Conservation (phyloP, 2,888 invertebrate genomes). For the Folsomia manolachei region DNA sequence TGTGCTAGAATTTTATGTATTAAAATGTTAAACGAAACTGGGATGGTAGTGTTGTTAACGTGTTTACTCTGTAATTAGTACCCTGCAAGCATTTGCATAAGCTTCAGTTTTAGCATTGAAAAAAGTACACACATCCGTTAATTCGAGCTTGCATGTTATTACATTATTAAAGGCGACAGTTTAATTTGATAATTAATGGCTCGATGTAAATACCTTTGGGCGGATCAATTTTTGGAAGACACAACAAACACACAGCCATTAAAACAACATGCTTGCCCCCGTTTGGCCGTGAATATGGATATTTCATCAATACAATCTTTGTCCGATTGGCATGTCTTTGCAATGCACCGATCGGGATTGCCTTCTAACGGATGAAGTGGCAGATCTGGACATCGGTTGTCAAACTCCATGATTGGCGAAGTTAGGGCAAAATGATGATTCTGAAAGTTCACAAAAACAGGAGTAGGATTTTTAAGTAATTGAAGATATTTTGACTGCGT, state of each 20-base stretch:
- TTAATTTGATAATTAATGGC: too few species aligned
- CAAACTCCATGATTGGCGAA: neutral
- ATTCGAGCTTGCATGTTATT: too few species aligned
- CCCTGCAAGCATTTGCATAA: too few species aligned
- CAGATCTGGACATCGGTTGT: conserved; percentile 8
- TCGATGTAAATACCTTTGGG: conserved; percentile 39
- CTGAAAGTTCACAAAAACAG: neutral
- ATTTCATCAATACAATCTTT: neutral
- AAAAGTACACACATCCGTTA: neutral
- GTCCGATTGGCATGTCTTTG: neutral
- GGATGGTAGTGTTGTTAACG: too few species aligned
- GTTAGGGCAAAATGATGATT: neutral
- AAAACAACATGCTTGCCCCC: conserved; percentile 44
- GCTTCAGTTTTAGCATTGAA: too few species aligned
- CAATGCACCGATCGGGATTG: conserved; percentile 4
- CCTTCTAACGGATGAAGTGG: neutral
- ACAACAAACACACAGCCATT: conserved; percentile 49
- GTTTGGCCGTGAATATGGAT: neutral
- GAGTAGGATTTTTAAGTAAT: too few species aligned
- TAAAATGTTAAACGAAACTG: too few species aligned
- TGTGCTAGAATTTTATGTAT: too few species aligned
- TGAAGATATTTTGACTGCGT: too few species aligned
- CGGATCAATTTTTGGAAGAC: conserved; percentile 38
- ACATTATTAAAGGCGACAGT: too few species aligned
- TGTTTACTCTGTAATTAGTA: too few species aligned